Conservation (phyloP, 1,140 invertebrate species). For the Heliconius hermathena region DNA sequence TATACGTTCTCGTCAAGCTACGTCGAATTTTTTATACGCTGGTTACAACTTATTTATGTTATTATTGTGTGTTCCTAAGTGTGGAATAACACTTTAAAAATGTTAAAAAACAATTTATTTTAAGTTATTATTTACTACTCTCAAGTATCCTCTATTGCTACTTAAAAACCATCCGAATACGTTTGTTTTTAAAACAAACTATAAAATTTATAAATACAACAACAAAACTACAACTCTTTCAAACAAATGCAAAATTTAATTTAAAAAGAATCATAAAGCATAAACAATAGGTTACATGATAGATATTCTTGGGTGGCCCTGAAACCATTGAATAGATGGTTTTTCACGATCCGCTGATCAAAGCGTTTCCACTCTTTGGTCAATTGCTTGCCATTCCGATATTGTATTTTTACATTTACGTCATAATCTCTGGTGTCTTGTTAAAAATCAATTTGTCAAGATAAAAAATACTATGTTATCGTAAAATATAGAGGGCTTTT, state of each 20-base stretch:
- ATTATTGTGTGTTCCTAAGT: too few relatives aligned
- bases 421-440: slow-evolving; percentile 21
- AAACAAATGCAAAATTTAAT: neutral
- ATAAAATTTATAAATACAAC: too few relatives aligned
- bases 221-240: neutral
- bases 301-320: slow-evolving; percentile 47
- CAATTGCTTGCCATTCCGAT: slow-evolving; percentile 50
- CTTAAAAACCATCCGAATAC: too few relatives aligned
- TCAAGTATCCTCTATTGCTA: too few relatives aligned
- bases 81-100: too few relatives aligned
- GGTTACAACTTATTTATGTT: too few relatives aligned
- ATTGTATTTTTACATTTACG: slow-evolving; percentile 34
- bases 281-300: neutral
- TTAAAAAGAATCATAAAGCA: neutral
- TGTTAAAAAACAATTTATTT: too few relatives aligned
- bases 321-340: slow-evolving; percentile 55
- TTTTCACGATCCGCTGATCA: slow-evolving; percentile 62
- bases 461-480: neutral
- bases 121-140: too few relatives aligned
- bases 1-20: neutral
- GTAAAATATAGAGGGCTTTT: neutral
- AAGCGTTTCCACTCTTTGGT: slow-evolving; percentile 66
- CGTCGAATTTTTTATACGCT: too few relatives aligned
- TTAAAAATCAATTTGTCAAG: neutral
- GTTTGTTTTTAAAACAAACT: too few relatives aligned